A percentile compares a stretch with the other conserved stretches of the same genome.
Evolutionary conservation across 1,140 invertebrate species (phyloP).

Genomic region (Saccostrea echinata): DNA sequence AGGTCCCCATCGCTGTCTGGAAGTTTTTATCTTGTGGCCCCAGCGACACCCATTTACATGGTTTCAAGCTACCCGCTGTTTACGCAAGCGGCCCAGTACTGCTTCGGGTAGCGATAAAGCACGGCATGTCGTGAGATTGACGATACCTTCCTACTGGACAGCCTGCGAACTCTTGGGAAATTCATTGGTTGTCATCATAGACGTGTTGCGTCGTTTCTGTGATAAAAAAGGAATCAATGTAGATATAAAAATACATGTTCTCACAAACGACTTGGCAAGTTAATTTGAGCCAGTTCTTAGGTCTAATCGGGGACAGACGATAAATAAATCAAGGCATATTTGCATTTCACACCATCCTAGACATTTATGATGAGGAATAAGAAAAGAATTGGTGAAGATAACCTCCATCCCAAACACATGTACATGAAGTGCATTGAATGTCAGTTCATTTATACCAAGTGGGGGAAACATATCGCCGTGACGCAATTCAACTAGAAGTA

Average conservation of each 20-base stretch:
- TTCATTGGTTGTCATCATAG: background rate
- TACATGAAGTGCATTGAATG: background rate
- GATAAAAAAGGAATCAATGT: background rate
- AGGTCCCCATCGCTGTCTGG: conserved; percentile 18
- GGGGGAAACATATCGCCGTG: background rate
- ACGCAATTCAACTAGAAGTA: background rate
- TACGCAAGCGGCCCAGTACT: background rate
- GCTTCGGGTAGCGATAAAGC: background rate
- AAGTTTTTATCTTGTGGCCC: conserved; percentile 32
- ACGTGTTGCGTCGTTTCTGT: background rate
- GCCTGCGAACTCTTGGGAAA: background rate
- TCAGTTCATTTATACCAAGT: background rate
- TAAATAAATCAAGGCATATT: background rate
- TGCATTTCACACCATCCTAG: background rate
- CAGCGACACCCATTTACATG: conserved; percentile 23
- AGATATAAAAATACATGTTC: background rate
- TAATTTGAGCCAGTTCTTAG: background rate
- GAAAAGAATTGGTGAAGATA: background rate
- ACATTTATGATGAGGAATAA: background rate
- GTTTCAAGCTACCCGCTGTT: conserved; percentile 2
- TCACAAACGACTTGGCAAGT: background rate
- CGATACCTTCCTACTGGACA: background rate
- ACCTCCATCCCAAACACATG: background rate
- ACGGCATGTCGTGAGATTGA: background rate
- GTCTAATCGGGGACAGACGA: background rate